Evolutionary conservation across 2,113 vertebrate species (phyloP).

Genomic region (Phoxinus phoxinus): DNA sequence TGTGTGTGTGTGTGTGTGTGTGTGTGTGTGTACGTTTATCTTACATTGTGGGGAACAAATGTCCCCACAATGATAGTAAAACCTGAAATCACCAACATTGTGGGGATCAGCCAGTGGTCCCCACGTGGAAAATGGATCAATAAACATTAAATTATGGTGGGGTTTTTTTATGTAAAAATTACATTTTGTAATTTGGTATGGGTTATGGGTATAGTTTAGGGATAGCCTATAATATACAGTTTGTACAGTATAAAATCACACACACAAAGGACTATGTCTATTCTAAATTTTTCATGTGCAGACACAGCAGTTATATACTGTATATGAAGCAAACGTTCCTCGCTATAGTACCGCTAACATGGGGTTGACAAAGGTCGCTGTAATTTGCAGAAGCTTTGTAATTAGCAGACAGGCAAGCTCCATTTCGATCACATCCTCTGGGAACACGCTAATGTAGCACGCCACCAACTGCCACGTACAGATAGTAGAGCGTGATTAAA

Average conservation of each 20-base stretch:
- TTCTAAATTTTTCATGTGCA: slow-evolving; percentile 71
- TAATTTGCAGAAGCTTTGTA: slow-evolving; percentile 74
- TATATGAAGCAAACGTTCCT: slow-evolving; percentile 67
- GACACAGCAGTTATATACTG: slow-evolving; percentile 63
- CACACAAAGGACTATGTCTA: slow-evolving; percentile 13
- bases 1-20: neutral
- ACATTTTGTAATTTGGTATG: no score
- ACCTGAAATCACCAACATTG: no score
- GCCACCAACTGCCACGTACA: slow-evolving; percentile 50
- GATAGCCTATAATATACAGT: no score
- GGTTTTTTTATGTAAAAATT: no score
- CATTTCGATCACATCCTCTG: slow-evolving; percentile 66
- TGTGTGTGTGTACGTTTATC: neutral
- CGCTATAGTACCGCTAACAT: slow-evolving; percentile 62
- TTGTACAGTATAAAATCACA: no score
- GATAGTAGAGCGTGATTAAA: slow-evolving; percentile 12
- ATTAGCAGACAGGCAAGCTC: slow-evolving; percentile 75
- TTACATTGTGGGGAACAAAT: no score
- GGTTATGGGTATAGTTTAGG: no score
- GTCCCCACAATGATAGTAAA: no score
- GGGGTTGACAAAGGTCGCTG: slow-evolving; percentile 70
- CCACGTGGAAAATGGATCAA: no score
- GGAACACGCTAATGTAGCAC: slow-evolving; percentile 72
- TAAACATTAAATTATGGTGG: no score
- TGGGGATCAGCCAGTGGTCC: no score